Base-by-base conservation (phyloP, 2,888 invertebrate genomes). In the Bembecia ichneumoniformis region DNA sequence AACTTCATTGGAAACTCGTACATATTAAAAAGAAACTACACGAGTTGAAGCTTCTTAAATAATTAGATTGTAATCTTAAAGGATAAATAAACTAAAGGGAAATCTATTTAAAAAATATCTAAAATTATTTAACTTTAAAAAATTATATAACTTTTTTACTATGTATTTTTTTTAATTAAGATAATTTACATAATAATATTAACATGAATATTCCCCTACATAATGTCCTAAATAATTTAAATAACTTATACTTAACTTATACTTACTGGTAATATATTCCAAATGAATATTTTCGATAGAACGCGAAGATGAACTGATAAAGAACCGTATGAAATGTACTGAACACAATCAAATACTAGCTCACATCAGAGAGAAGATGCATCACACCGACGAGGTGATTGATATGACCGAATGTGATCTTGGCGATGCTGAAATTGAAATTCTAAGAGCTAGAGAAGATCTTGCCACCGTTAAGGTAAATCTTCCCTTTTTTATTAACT, bases 281-380 rank as follows among this genome's bases (percentile, higher is more conserved):
- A 28, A 28, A 28, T 28, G 9, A 28, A 28, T 28, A 28, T n/a
- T 40, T 11, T 44, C 44, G 2, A 44, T 58, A 88, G 87, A 88
- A 55, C 73, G 84, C 7, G 84, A 88, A 53, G 86, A 86, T 20
- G 86, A 87, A 51, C 68, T 88, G 1, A 79, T 82, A 48, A 83
- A 72, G 56, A 82, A 87, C 56, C 77, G 87, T 1, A 55, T 60
- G 0, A 86, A 82, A 58, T 87, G 86, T 49, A 80, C 82, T 1
- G 86, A 87, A 54, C 82, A 87, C 54, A 86, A 86, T 56, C 84
- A 86, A 56, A 88, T 82, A 49, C 60, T 84, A 50, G 86, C 86
- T 7, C 87, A 87, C 54, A 87, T 88, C 3, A 72, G 84, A 52
- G 88, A 87, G 54, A 87, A 87, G 57, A 86, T 87, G 83, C 69